Base-by-base conservation (phyloP, 2,888 invertebrate species). In the Phytoseiulus persimilis region DNA sequence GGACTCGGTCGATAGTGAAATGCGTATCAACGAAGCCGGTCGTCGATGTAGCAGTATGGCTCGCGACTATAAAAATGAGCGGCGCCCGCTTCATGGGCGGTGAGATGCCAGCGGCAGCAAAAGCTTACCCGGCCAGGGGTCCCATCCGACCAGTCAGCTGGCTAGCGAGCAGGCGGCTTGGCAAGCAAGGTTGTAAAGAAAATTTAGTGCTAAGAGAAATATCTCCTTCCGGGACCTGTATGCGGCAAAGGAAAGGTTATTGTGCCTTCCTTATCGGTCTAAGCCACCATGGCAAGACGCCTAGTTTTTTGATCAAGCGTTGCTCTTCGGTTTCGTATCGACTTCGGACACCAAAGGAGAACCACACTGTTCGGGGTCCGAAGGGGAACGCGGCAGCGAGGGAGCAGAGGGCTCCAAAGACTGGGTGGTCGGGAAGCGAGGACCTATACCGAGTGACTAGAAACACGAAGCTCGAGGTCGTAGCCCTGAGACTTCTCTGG, bases 121-220 rank as follows among this genome's bases (percentile, higher is more conserved):
- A 65, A 65, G 65, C 65, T 65, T 65, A 23, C 23, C 65, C 65
- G 65, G 18, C 65, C 65, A 65, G 65, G 65, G 65, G 18, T 65
- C 65, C 65, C 65, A 65, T 65, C 65, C 65, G 65, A 65, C 11
- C 5, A 65, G 65, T 65, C 65, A 32, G 83, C 83, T 32, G 83
- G 83, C 83, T 9, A 83, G 31, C 83, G 14, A 83, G 31, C 31
- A 31, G 14, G 31, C 83, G 14, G 31, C 3, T 14, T 5, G 83
- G 83, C 33, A 45, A 87, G n/a, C 32, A 39, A 33, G 39, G 87
- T 33, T 87, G 87, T 87, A 87, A 87, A 87, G 87, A 87, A 87
- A 87, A 87, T 87, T 87, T 87, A 87, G 45, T 31, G 87, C 87
- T 32, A 45, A 87, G 87, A 87, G 83, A 83, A 83, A 83, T 32